Evolutionary conservation across 2,113 vertebrate genomes (phyloP), one percentile per base, ranked within the genome.

Genomic region (Carassius gibelio): DNA sequence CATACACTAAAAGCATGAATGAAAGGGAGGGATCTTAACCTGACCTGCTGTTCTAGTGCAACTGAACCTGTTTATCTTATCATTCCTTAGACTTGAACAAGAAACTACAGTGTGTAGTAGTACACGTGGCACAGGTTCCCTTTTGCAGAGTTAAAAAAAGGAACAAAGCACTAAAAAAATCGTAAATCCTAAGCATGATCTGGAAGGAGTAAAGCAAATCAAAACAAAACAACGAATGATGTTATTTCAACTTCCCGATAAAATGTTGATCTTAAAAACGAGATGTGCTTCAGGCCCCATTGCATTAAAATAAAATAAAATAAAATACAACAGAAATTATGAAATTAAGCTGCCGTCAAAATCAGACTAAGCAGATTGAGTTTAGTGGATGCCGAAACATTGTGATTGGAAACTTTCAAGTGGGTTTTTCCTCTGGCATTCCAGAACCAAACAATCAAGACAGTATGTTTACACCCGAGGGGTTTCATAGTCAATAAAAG

Each of bases 381-480:
- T 42, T 62, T 81, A 26, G 45, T 75, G 1, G 30, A 42, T 50
- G 8, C 26, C 75, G 59, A 19, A 8, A n/a, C 45, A 34, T 14
- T 68, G 55, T 74, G 38, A 79, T 38, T 10, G 36, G 9, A 78
- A 38, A 75, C 69, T 68, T 84, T 17, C 48, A 36, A 23, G 13
- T 59, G n/a, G 50, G 23, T 21, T 45, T 84, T 80, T 45, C 30
- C 59, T 10, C 10, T n/a, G 38, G 36, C 13, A 30, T 55, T 8
- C 17, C 48, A 68, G 59, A 17, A 71, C 69, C 50, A 75, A 52
- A 87, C 66, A 72, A 72, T 61, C 23, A 74, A 61, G 61, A 34
- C 36, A 50, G 48, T 36, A 8, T 9, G 62, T 81, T 72, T 50
- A 7, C 3, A n/a, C 69, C 45, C 52, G 10, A 26, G 76, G 82